Evolutionary conservation across 1,140 invertebrate genomes (phyloP), one percentile per base, ranked within the genome.

Genomic region (Drosophila pectinifera): DNA sequence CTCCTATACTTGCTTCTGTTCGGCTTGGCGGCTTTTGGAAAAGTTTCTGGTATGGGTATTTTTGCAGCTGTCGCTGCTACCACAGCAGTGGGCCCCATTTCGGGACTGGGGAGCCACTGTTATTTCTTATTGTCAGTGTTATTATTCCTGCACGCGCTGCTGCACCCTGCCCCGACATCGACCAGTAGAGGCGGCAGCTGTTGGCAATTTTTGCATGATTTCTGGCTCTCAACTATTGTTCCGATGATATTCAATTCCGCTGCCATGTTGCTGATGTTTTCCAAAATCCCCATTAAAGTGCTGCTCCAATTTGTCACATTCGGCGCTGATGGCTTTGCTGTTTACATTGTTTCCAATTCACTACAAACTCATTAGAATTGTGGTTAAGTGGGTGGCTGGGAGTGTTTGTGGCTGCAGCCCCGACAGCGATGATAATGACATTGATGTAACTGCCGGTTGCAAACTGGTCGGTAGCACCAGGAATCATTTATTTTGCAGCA

Each of bases 341-440:
- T 77, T 81, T 70, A 70, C 64, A 70, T 57, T 70, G 49, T 70
- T 57, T 43, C 31, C 68, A 57, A 70, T 68, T 54, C 65, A 43
- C 79, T 75, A 73, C 74, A 81, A 81, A 82, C 74, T 83, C 73
- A 81, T 81, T 81, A 82, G 80, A 42, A 78, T 46, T 81, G 79
- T 41, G 79, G 78, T 59, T 55, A 34, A 22, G 53, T 39, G 54
- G 69, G 45, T 18, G 53, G 26, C 3, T 42, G 36, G 20, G 41
- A 4, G 11, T 11, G 24, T 14, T 46, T 81, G 59, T 39, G 72
- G 72, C 57, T 48, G 26, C 24, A 24, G 36, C 45, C 45, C 43
- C 18, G 4, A 36, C 49, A 36, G 36, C 31, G 13, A 36, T 4
- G 48, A 49, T 49, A 49, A 48, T 48, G 22, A 22, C 56, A 42